Percentiles rank a stretch among this genome's conserved stretches.
phyloP scores from a whole-genome alignment of 2,888 invertebrate species.

The Molorchus minor region DNA sequence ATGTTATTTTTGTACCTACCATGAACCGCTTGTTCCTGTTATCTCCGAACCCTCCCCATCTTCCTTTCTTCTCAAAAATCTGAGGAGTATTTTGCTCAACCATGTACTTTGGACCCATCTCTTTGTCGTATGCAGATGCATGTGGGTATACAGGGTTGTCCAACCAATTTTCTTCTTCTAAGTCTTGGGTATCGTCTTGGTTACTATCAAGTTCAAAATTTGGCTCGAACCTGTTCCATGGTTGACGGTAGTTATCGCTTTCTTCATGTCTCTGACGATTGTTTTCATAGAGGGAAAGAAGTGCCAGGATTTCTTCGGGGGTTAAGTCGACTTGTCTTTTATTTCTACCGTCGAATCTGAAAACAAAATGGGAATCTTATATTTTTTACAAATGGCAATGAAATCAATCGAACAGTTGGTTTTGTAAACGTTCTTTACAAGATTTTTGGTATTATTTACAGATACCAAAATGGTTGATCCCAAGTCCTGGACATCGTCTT shows the following conservation, averaged over 20 bases:
- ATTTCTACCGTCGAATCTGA: constrained; percentile 61
- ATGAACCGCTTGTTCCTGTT: constrained; percentile 64
- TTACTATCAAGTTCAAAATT: constrained; percentile 62
- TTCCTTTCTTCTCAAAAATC: constrained; percentile 47
- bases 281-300: constrained; percentile 70
- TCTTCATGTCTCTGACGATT: constrained; percentile 63
- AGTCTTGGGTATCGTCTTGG: constrained; percentile 66
- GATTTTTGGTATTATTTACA: no score
- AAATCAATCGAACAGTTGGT: no score
- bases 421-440: no score
- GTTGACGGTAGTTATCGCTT: constrained; percentile 56
- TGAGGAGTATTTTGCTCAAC: constrained; percentile 44
- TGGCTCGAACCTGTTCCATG: constrained; percentile 65
- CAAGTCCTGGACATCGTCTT: no score
- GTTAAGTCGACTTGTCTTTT: constrained; percentile 71
- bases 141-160: constrained; percentile 68
- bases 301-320: constrained; percentile 70
- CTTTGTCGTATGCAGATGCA: constrained; percentile 59
- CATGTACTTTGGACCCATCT: constrained; percentile 48
- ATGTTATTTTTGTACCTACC: constrained; percentile 14
- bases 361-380: constrained; percentile 28
- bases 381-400: no score
- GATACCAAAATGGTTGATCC: no score
- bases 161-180: constrained; percentile 68
- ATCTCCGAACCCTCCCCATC: constrained; percentile 51